Base-by-base conservation (phyloP, 2,888 invertebrate species). In the Frankliniella intonsa region DNA sequence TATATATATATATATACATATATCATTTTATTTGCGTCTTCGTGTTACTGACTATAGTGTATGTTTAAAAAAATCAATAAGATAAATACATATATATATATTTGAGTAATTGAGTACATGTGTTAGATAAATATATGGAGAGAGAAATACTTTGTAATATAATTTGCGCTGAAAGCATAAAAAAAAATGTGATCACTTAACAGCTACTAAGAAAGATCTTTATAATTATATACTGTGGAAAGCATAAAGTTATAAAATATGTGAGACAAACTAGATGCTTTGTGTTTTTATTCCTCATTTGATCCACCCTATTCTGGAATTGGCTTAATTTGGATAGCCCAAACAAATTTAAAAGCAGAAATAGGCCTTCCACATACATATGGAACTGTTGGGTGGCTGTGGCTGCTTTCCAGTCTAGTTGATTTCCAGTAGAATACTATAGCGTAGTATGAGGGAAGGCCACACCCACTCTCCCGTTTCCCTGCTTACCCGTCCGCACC, bases 151-250 rank as follows among this genome's bases (percentile, higher is more conserved):
- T 76, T 76, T 76, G 25, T 76, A 76, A 76, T 76, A 76, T 76
- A 76, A 76, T 76, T 25, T 76, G 25, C 25, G 22, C 25, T 76
- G 25, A 76, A 76, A 76, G 69, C 22, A 76, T 22, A 25, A 76
- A 76, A 38, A 76, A 69, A 76, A 76, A 76, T 76, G 69, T 76
- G 69, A 76, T 76, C 69, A 76, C 25, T 22, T 76, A 76, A 76
- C 69, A 76, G 69, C 69, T 76, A 76, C 69, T 76, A 76, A 76
- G 69, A 76, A 76, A 76, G 25, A 76, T 25, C 69, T 76, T 76
- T 76, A 76, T 76, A 76, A 76, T 76, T 76, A 76, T 76, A 25
- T 76, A 76, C 69, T 76, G 69, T 76, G 22, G 19, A 76, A 76
- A 25, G 69, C 69, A 76, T 76, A 76, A 76, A 25, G 22, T 76